phyloP scores from a whole-genome alignment of 2,888 invertebrate genomes.

The Agrenia bidenticulata region DNA sequence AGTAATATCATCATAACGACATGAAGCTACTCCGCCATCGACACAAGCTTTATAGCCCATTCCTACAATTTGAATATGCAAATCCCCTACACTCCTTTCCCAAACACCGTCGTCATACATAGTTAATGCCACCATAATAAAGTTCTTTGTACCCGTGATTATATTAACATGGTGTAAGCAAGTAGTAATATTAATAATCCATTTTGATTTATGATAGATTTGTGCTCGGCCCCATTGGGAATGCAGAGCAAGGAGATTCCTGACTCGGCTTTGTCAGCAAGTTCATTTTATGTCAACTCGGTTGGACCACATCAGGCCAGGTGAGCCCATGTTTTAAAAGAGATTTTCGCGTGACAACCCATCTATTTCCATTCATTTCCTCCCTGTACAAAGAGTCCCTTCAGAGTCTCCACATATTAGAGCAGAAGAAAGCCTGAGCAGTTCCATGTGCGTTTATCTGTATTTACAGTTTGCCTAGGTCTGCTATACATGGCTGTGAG shows the following conservation, averaged over 20 bases:
- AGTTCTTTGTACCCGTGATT: neutral
- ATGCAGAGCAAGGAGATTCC: slow-evolving; percentile 81
- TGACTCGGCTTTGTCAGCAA: slow-evolving; percentile 77
- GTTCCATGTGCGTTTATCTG: too few species aligned
- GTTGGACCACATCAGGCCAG: slow-evolving; percentile 84
- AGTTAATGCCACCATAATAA: slow-evolving; percentile 31
- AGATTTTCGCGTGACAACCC: slow-evolving; percentile 26
- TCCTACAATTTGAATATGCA: too few species aligned
- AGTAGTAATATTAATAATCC: slow-evolving; percentile 7
- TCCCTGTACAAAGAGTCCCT: neutral
- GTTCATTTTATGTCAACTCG: slow-evolving; percentile 81
- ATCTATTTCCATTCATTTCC: neutral
- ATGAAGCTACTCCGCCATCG: too few species aligned
- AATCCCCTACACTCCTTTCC: slow-evolving; percentile 8
- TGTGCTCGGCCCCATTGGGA: slow-evolving; percentile 78
- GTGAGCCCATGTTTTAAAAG: slow-evolving; percentile 59
- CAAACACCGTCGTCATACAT: slow-evolving; percentile 25
- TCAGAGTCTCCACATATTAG: neutral
- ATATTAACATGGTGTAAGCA: neutral
- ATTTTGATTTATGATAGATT: slow-evolving; percentile 64
- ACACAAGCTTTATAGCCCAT: too few species aligned
- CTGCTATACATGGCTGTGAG: too few species aligned
- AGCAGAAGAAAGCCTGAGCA: neutral
- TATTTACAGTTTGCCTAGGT: too few species aligned
- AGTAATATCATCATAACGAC: too few species aligned